These are phyloP conservation scores for Philaethria dido DNA, from an alignment of 2,888 invertebrate species.

Conservation along the genomic window DNA sequence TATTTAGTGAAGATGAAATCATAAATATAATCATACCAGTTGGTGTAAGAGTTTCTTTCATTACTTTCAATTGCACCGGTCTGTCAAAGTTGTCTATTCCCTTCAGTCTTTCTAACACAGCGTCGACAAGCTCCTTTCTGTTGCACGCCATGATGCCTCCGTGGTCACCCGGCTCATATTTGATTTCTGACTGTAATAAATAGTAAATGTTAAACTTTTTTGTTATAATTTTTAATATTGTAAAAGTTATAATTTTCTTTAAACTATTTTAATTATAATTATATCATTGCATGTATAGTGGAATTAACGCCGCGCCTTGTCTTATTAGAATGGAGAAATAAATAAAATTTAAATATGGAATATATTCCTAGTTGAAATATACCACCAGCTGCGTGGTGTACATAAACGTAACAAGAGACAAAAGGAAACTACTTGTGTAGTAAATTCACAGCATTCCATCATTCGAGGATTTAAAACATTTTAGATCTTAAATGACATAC, in stretches of 20 bases:
- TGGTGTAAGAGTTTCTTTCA: conserved; percentile 92
- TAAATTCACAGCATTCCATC: too few species aligned
- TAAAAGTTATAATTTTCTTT: too few species aligned
- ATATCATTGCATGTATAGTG: too few species aligned
- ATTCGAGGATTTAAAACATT: neutral
- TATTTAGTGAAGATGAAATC: too few species aligned
- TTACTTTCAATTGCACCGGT: conserved; percentile 89
- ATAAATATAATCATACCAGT: conserved; percentile 83
- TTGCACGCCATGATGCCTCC: conserved; percentile 96
- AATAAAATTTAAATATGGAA: too few species aligned
- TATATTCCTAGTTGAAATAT: too few species aligned
- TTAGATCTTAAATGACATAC: neutral
- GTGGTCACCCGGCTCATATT: conserved; percentile 96
- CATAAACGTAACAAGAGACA: too few species aligned
- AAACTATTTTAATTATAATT: too few species aligned
- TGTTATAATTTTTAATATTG: neutral
- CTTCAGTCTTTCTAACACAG: conserved; percentile 87
- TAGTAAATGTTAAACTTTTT: neutral
- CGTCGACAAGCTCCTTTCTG: conserved; percentile 89
- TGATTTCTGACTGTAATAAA: conserved; percentile 72
- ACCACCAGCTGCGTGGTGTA: too few species aligned
- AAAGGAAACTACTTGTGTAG: too few species aligned
- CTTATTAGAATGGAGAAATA: too few species aligned
- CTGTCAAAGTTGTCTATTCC: conserved; percentile 87
- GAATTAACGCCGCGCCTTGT: too few species aligned